Conservation (phyloP, 2,113 vertebrate genomes). For the Plotosus lineatus region DNA sequence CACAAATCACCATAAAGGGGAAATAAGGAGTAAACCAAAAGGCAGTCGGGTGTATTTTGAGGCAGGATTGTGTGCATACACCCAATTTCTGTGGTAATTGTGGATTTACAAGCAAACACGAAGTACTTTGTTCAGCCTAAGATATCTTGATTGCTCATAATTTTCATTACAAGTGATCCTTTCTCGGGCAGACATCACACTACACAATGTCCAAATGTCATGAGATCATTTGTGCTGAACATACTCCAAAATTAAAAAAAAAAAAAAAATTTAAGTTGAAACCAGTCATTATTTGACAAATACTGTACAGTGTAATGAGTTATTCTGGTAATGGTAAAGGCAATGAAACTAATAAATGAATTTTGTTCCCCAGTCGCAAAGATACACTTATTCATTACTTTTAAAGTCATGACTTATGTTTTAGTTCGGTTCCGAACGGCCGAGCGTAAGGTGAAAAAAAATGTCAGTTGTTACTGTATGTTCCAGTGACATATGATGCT, state of each 20-base stretch:
- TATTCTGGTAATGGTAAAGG: background rate
- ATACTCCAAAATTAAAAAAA: background rate
- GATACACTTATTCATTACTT: no score
- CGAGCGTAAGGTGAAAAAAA: no score
- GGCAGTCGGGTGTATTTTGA: slow-evolving; percentile 10
- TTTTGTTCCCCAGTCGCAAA: no score
- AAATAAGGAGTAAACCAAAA: slow-evolving; percentile 22
- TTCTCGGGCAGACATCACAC: background rate
- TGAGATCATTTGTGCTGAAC: background rate
- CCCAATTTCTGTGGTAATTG: slow-evolving; percentile 16
- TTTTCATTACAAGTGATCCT: slow-evolving; percentile 20
- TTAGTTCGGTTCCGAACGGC: no score
- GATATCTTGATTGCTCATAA: slow-evolving; percentile 18
- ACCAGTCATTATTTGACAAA: background rate
- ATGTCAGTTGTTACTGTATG: no score
- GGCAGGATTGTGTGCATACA: background rate
- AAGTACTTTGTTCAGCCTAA: slow-evolving; percentile 19
- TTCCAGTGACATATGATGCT: no score
- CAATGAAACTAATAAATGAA: background rate
- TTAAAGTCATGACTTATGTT: no score
- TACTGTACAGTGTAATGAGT: background rate
- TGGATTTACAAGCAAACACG: slow-evolving; percentile 24
- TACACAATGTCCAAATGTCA: slow-evolving; percentile 1
- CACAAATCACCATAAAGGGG: background rate
- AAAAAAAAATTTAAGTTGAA: background rate